Evolutionary conservation across 2,113 vertebrate species (phyloP), one percentile per base, ranked within the genome.

Genomic region (Pomatorhinus ruficollis): DNA sequence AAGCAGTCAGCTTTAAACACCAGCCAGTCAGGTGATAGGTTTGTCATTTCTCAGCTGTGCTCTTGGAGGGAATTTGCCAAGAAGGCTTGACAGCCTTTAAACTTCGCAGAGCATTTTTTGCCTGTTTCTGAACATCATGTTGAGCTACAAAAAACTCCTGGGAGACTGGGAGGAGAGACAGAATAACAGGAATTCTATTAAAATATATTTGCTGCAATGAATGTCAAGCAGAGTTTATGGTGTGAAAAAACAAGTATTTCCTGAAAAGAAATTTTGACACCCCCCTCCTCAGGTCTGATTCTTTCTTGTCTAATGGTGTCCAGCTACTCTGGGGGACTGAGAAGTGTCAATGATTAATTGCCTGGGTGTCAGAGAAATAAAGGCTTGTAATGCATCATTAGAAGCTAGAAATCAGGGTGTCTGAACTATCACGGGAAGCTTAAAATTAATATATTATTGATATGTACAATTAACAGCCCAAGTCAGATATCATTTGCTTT

Each of bases 1-100:
- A 96, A 94, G 56, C 83, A 95, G 80, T 90, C 76, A 95, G 47
- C 88, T 97, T 93, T 96, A 97, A 98, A 97, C 86, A 94, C 93
- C 72, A 95, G 64, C n/a, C 83, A 94, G 87, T 75, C 89, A 97
- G 92, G 69, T 96, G 78, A 72, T 85, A 96, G 89, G 68, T 95
- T 96, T 96, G 90, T 83, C 89, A 87, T 96, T 94, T 97, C 79
- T 92, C 80, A 82, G 64, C 87, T 88, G 42, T 22, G 15, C 74
- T 94, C 60, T 64, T 88, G 69, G 84, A 95, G 33, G 61, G 71
- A 96, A 94, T 81, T 95, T 96, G 90, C 96, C 94, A 96, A 54
- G 77, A 91, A 91, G 35, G 44, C 53, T 94, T 91, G 94, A 83
- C 87, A 89, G 95, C 66, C 80, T 89, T 97, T 93, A 90, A 97